A percentile compares a stretch with the other conserved stretches of the same genome.
Conservation (phyloP, 2,113 vertebrate species). For the Saiga tatarica region DNA sequence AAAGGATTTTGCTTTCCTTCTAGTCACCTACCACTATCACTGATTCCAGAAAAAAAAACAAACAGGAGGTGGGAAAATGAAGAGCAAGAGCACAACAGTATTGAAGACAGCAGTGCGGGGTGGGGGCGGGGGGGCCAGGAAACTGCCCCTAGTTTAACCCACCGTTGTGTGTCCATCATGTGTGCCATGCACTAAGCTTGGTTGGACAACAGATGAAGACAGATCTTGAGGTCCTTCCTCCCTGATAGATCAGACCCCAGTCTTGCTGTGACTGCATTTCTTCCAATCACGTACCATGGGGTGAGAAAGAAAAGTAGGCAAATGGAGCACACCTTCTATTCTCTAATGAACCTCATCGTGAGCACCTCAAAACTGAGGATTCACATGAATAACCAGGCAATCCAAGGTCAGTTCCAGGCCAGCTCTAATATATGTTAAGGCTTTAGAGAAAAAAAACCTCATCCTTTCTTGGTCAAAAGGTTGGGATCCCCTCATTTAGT, state of each 20-base stretch:
- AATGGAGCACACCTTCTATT: background rate
- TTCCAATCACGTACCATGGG: background rate
- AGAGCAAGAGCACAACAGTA: background rate
- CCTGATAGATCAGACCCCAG: background rate
- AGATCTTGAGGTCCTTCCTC: background rate
- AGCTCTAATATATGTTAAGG: background rate
- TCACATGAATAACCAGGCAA: background rate
- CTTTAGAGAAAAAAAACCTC: constrained; percentile 19
- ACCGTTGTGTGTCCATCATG: background rate
- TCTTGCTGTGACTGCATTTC: background rate
- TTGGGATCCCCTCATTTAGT: background rate
- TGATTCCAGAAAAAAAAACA: background rate
- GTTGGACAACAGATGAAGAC: background rate
- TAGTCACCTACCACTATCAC: background rate
- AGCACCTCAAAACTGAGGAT: background rate
- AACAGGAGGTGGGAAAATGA: background rate
- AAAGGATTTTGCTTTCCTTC: background rate
- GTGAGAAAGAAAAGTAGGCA: background rate
- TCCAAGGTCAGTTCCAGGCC: background rate
- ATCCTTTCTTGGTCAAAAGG: background rate
- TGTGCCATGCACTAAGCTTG: background rate
- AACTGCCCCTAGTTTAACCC: background rate
- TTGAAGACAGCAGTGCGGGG: rapidly evolving
- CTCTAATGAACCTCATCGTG: background rate
- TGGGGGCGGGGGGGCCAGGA: rapidly evolving